Conservation (phyloP, 2,888 invertebrate genomes). For the Acanthoscelides obtectus region DNA sequence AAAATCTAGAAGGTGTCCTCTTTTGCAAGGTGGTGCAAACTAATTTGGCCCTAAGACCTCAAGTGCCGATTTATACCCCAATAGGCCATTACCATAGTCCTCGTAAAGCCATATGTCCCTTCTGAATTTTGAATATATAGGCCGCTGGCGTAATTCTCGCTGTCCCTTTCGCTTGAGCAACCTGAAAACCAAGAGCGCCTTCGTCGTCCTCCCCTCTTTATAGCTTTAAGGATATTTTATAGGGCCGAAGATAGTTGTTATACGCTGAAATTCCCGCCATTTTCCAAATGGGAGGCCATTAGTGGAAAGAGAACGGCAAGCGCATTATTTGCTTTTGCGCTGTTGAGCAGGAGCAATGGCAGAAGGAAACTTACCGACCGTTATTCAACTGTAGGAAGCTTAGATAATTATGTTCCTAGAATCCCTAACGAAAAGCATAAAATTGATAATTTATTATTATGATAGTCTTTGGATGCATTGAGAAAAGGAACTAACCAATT, state of each 20-base stretch:
- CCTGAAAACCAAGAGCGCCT: not conserved
- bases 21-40: too few species aligned
- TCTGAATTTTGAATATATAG: not conserved
- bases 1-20: too few species aligned
- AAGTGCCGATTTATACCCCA: not conserved
- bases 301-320: not conserved
- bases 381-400: too few species aligned
- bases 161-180: not conserved
- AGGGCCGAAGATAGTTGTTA: not conserved
- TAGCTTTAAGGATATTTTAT: not conserved
- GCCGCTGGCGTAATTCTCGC: not conserved
- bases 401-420: too few species aligned
- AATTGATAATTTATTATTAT: too few species aligned
- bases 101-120: not conserved
- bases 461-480: too few species aligned
- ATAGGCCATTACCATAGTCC: not conserved
- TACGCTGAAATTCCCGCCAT: not conserved
- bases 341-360: not conserved
- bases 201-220: not conserved
- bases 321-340: not conserved
- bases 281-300: not conserved
- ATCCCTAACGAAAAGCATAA: too few species aligned
- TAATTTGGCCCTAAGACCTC: not conserved
- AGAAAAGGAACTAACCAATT: too few species aligned
- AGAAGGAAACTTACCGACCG: not conserved